Base-by-base conservation (phyloP, 2,797 vertebrate species). In the Chanos chanos region DNA sequence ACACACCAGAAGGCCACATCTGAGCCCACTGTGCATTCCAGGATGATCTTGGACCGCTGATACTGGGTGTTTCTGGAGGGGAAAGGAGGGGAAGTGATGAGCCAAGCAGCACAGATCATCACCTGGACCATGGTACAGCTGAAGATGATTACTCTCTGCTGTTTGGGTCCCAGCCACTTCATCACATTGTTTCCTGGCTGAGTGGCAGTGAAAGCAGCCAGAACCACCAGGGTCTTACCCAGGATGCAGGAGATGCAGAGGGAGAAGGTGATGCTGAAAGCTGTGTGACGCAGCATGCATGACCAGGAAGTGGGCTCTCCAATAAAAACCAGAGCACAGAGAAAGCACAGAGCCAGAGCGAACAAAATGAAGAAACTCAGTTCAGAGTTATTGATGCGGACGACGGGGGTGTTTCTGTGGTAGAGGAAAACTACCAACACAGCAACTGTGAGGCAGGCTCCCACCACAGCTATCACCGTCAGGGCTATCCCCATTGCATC, bases 11-110 rank as follows among this genome's bases (percentile, higher is more conserved):
- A 89, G 9, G 85, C 86, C 3, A 84, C 50, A 36, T 76, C 83
- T n/a, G 89, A 89, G 15, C 86, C 89, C 7, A 88, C 79, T 0
- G 77, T 85, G 47, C 88, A 90, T 70, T 89, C 87, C 21, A 90
- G 58, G 55, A 89, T 89, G 41, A 89, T 86, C 45, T 81, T 88
- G 40, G 83, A 85, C 13, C 4, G 66, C 37, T 85, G 75, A 48
- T 86, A 82, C 33, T 82, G 65, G 7, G 76, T 83, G 55, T 88
- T 89, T 68, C 50, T 73, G 10, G 57, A 77, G 12, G 85, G 87
- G 60, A 75, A 78, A 3, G 86, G 84, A 1, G 83, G 83, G 5
- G 77, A 77, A 7, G 74, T 66, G 43, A 80, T 71, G 6, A 89
- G 83, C 86, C 87, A 89, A 16, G 75, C 61, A 1, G 73, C 55